These are phyloP conservation scores for Elephas maximus DNA, from an alignment of 2,113 vertebrate species.

Conservation along the genomic window DNA sequence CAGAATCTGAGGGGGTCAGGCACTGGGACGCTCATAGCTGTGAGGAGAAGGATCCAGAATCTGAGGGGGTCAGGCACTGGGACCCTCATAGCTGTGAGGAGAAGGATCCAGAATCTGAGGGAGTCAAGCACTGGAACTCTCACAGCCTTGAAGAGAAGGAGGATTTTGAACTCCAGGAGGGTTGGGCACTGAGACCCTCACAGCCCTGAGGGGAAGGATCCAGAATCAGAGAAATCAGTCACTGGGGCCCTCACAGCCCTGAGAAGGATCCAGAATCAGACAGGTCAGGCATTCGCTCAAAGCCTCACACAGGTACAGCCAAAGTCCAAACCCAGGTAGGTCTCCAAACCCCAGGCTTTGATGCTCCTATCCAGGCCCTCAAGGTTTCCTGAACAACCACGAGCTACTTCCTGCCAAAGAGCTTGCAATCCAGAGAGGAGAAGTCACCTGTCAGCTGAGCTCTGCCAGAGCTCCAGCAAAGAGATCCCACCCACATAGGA, in stretches of 20 bases:
- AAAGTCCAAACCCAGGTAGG: conserved; percentile 22
- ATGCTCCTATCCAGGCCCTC: neutral
- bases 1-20: no score
- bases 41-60: neutral
- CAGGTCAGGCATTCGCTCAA: neutral
- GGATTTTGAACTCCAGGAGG: no score
- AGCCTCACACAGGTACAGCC: neutral
- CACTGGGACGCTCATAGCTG: neutral
- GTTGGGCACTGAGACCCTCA: neutral
- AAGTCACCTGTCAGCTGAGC: neutral
- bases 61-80: neutral
- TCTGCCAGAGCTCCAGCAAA: neutral
- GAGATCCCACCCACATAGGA: neutral
- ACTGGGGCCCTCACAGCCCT: neutral
- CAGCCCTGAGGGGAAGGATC: no score
- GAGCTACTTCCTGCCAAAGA: neutral
- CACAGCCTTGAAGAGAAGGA: no score
- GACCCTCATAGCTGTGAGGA: neutral
- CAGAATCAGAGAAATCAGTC: no score
- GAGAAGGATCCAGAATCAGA: neutral
- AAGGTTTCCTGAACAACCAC: neutral
- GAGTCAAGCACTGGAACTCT: no score
- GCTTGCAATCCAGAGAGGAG: neutral
- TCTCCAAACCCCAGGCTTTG: neutral
- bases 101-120: neutral